A percentile compares a stretch with the other conserved stretches of the same genome.
These are phyloP conservation scores for Stenchaetothrips biformis DNA, from an alignment of 2,888 invertebrate genomes.

Conservation along the genomic window DNA sequence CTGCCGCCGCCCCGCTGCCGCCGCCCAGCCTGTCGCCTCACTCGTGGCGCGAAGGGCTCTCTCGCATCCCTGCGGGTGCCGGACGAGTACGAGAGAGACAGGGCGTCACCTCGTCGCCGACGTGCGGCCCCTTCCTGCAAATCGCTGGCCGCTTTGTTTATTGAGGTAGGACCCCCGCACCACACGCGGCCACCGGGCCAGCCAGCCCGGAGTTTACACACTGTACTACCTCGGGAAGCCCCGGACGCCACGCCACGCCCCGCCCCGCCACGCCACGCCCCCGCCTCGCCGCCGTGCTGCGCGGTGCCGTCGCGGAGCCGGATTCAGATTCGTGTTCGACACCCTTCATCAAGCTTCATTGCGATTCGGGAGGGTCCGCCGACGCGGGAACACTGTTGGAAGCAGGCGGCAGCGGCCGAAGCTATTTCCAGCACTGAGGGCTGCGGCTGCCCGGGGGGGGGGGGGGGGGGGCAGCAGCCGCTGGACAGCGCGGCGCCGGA, in stretches of 20 bases:
- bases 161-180: not conserved
- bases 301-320: not conserved
- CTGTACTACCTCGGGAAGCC: not conserved
- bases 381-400: not conserved
- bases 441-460: not conserved
- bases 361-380: no score
- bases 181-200: not conserved
- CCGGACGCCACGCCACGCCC: not conserved
- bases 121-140: not conserved
- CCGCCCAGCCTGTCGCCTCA: not conserved
- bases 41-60: not conserved
- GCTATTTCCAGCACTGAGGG: not conserved
- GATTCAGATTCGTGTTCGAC: not conserved
- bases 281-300: not conserved
- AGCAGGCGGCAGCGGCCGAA: not conserved
- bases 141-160: not conserved
- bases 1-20: no score
- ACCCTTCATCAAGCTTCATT: not conserved
- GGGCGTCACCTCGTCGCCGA: not conserved
- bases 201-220: no score
- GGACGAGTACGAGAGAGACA: not conserved
- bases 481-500: no score
- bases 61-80: not conserved
- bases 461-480: no score
- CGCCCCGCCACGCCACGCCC: not conserved